Conservation (phyloP, 2,888 invertebrate genomes). For the Drosophila robusta region DNA sequence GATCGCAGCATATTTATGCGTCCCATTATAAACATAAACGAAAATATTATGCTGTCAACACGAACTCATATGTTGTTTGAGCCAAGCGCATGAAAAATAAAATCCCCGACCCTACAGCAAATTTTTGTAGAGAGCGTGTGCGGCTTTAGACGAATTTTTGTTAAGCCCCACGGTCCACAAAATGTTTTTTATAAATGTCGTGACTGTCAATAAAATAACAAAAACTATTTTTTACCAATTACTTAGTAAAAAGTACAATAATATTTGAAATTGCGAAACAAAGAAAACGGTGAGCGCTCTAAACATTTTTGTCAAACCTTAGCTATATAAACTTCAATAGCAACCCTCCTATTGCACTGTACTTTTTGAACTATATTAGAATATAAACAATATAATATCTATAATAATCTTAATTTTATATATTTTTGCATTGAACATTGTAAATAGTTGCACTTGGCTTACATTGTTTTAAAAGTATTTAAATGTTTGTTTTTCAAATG, state of each 20-base stretch:
- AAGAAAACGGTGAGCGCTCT: constrained; percentile 67
- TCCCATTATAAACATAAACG: constrained; percentile 80
- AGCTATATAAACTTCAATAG: constrained; percentile 41
- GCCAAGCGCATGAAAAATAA: constrained; percentile 47
- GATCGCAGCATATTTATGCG: constrained; percentile 83
- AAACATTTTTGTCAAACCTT: constrained; percentile 29
- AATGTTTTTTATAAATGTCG: constrained; percentile 57
- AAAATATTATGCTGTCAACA: constrained; percentile 83
- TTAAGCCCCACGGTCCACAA: constrained; percentile 61
- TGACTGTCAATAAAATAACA: constrained; percentile 48
- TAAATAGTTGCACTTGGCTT: constrained; percentile 39
- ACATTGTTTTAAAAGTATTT: constrained; percentile 25
- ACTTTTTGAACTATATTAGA: constrained; percentile 4
- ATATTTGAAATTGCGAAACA: constrained; percentile 51
- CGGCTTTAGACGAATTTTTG: constrained; percentile 60
- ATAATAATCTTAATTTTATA: constrained; percentile 8
- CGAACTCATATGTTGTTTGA: constrained; percentile 80
- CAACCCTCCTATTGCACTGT: constrained; percentile 22
- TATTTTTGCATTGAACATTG: constrained; percentile 19
- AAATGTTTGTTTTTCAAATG: constrained; percentile 9
- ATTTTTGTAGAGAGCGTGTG: constrained; percentile 60
- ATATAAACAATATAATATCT: constrained; percentile 1
- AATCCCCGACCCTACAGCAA: constrained; percentile 27
- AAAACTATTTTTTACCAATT: constrained; percentile 58
- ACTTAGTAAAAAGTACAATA: constrained; percentile 58